A percentile compares a stretch with the other conserved stretches of the same genome.
phyloP scores from a whole-genome alignment of 2,113 vertebrate genomes.

The Pholis gunnellus region DNA sequence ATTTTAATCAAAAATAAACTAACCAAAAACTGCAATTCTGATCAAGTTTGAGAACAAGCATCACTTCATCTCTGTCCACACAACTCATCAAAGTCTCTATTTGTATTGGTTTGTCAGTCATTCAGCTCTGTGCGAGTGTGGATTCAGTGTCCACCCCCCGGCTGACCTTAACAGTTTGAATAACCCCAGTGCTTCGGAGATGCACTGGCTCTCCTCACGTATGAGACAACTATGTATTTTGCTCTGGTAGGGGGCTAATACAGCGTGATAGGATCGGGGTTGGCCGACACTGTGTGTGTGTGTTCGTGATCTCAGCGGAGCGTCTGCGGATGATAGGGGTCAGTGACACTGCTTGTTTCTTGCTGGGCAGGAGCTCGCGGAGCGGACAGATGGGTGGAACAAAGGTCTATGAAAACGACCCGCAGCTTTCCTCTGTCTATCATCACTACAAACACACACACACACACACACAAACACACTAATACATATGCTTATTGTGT shows the following conservation, averaged over 20 bases:
- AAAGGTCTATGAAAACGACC: conserved; percentile 60
- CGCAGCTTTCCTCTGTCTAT: conserved; percentile 40
- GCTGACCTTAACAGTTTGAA: conserved; percentile 60
- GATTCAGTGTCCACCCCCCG: conserved; percentile 13
- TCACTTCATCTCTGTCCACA: not conserved
- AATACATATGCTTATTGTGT: not conserved
- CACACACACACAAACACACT: conserved; percentile 15
- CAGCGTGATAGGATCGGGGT: conserved; percentile 45
- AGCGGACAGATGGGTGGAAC: conserved; percentile 44
- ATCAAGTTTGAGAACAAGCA: not conserved
- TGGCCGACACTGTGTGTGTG: conserved; percentile 39
- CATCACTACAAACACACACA: conserved; percentile 28
- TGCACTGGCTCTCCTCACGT: conserved; percentile 28
- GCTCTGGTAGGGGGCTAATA: conserved; percentile 54
- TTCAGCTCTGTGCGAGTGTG: not conserved
- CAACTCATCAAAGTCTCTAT: conserved; percentile 2
- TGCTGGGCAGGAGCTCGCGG: conserved; percentile 44
- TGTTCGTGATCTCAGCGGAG: conserved; percentile 56
- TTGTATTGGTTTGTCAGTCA: not conserved
- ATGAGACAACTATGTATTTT: conserved; percentile 55
- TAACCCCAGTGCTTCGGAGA: conserved; percentile 41
- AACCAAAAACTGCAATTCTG: conserved; percentile 1
- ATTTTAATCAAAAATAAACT: conserved; percentile 15
- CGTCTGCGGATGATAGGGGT: conserved; percentile 72
- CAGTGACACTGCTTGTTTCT: conserved; percentile 72